Percentiles rank a stretch among this genome's conserved stretches.
phyloP scores from a whole-genome alignment of 1,140 invertebrate species.

The Eubasilissa regina region DNA sequence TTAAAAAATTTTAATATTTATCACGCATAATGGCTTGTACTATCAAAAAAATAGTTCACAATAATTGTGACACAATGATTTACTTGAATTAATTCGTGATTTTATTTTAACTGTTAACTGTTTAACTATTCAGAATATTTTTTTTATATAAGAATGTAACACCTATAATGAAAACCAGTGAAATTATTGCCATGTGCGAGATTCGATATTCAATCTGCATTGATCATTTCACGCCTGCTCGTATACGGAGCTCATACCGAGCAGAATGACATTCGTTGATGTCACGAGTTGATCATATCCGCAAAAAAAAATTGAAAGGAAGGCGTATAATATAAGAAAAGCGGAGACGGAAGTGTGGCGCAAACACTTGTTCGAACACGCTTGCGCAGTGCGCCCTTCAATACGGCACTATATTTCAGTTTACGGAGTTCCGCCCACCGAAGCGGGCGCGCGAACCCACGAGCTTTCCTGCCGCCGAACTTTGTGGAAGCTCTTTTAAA shows the following conservation, averaged over 20 bases:
- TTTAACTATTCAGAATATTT: too few species aligned
- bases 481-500: constrained; percentile 20
- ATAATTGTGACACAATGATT: too few species aligned
- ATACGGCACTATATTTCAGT: constrained; percentile 47
- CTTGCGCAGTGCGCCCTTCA: constrained; percentile 43
- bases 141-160: too few species aligned
- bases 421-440: constrained; percentile 46
- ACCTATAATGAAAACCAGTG: too few species aligned
- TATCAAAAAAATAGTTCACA: too few species aligned
- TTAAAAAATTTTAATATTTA: too few species aligned
- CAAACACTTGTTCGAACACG: constrained; percentile 56
- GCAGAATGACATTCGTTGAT: constrained; percentile 3
- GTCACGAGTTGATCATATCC: constrained; percentile 31
- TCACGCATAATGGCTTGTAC: too few species aligned
- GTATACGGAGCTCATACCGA: not conserved
- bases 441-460: constrained; percentile 39
- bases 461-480: not conserved
- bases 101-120: too few species aligned
- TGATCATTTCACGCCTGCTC: not conserved
- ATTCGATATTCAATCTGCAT: too few species aligned
- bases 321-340: constrained; percentile 20
- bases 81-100: too few species aligned
- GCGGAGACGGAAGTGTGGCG: constrained; percentile 44
- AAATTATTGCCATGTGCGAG: too few species aligned
- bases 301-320: constrained; percentile 24